Base-by-base conservation (phyloP, 2,888 invertebrate genomes). In the Nycteola revayana region DNA sequence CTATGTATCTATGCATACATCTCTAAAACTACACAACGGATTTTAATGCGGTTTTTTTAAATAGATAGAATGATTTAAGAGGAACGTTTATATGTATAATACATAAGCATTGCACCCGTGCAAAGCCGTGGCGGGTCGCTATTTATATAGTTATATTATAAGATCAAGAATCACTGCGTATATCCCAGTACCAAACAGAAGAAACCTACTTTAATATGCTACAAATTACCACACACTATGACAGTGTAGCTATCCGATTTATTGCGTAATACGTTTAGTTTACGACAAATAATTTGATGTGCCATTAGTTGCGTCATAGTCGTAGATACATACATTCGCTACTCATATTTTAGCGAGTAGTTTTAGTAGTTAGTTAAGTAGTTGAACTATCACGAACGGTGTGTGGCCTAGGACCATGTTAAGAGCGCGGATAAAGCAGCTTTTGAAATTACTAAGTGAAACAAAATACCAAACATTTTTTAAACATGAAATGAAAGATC, bases 161-260 rank as follows among this genome's bases (percentile, higher is more conserved):
- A 21, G 8, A n/a, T n/a, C n/a, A n/a, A n/a, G n/a, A n/a, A n/a
- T n/a, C n/a, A n/a, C n/a, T n/a, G n/a, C 5, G 14, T 14, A 14
- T 14, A 14, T 5, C 14, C 14, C 14, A 26, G 39, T 20, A 6
- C 18, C 1, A 38, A 42, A 7, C 3, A 7, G 25, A 25, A 3
- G 1, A 40, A 22, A 38, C 7, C 30, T 32, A 27, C n/a, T 28
- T 20, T 28, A 40, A 42, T 38, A 36, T 51, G 47, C 42, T 49
- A 47, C 53, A 60, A 64, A 65, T 68, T 64, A 58, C 62, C 34
- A 51, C 46, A 60, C 49, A 50, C 49, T 60, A 64, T 48, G 62
- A 51, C 59, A 53, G 49, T 55, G 42, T 17, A 14, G 14, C 14
- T 42, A 34, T 38, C 48, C 40, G 46, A 49, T 58, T 52, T 31